Percentiles rank a stretch among this genome's conserved stretches.
These are phyloP conservation scores for Eupithecia vulgata DNA, from an alignment of 2,888 invertebrate species.

Conservation along the genomic window DNA sequence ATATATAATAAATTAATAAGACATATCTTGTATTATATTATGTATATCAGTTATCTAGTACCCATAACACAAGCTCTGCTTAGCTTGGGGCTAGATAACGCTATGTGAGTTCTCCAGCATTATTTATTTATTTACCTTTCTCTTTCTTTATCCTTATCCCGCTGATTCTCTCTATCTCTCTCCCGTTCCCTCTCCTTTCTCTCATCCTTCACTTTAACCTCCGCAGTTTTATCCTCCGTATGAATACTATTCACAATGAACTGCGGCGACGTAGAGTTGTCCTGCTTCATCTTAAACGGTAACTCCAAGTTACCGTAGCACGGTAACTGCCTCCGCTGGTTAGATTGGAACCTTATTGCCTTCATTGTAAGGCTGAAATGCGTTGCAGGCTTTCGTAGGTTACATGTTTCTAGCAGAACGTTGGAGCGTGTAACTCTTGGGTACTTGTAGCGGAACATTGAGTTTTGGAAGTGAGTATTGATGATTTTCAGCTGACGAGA, in stretches of 20 bases:
- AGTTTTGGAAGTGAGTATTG: conserved; percentile 71
- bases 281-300: conserved; percentile 75
- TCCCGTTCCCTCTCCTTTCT: conserved; percentile 62
- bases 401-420: conserved; percentile 68
- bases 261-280: conserved; percentile 57
- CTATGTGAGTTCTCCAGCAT: too few species aligned
- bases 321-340: conserved; percentile 71
- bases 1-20: too few species aligned
- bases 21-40: too few species aligned
- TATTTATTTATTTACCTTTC: conserved; percentile 55
- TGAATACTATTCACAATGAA: conserved; percentile 61
- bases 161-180: conserved; percentile 56
- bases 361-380: conserved; percentile 68
- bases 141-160: conserved; percentile 56
- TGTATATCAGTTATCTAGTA: too few species aligned
- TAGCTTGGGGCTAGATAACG: too few species aligned
- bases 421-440: conserved; percentile 76
- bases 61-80: too few species aligned
- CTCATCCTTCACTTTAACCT: conserved; percentile 62
- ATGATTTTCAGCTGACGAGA: conserved; percentile 74
- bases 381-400: conserved; percentile 62
- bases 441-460: conserved; percentile 76
- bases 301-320: conserved; percentile 80
- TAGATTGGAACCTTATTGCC: conserved; percentile 73
- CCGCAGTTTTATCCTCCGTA: conserved; percentile 60